These are phyloP conservation scores for Crocodylus rhombifer DNA, from an alignment of 2,797 vertebrate genomes.

Conservation along the genomic window DNA sequence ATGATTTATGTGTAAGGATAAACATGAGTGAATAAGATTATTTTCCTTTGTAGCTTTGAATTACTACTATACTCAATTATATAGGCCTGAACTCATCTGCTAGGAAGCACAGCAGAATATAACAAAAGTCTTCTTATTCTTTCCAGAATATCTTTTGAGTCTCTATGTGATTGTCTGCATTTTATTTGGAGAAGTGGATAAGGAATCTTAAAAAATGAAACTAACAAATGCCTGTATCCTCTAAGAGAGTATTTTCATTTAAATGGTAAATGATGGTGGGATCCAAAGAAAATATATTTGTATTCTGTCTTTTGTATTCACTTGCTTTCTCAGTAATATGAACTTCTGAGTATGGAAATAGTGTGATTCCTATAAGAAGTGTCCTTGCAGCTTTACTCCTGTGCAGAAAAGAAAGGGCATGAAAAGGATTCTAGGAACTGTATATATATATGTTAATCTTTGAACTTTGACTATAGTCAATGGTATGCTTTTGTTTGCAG, in stretches of 20 bases:
- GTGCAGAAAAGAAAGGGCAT: not conserved
- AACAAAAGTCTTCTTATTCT: not conserved
- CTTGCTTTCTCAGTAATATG: not conserved
- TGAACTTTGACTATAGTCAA: not conserved
- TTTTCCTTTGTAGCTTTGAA: not conserved
- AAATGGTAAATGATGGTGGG: not conserved
- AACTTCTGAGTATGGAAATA: not conserved
- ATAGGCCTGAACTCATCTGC: not conserved
- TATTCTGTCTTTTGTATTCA: not conserved
- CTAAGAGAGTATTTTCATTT: not conserved
- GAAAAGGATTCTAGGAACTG: not conserved
- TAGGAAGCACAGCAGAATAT: not conserved
- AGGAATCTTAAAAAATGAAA: not conserved
- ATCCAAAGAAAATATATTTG: not conserved
- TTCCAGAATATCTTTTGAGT: not conserved
- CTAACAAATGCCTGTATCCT: not conserved
- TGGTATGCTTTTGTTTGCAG: rapidly evolving
- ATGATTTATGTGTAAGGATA: not conserved
- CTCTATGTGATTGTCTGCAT: not conserved
- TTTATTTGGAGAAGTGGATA: constrained; percentile 15
- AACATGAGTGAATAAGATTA: not conserved
- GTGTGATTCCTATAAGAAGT: not conserved
- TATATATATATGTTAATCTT: not conserved
- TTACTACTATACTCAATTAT: not conserved
- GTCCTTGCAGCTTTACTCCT: not conserved